A percentile compares a stretch with the other conserved stretches of the same genome.
These are phyloP conservation scores for Syrista parreyssii DNA, from an alignment of 2,888 invertebrate species.

Conservation along the genomic window DNA sequence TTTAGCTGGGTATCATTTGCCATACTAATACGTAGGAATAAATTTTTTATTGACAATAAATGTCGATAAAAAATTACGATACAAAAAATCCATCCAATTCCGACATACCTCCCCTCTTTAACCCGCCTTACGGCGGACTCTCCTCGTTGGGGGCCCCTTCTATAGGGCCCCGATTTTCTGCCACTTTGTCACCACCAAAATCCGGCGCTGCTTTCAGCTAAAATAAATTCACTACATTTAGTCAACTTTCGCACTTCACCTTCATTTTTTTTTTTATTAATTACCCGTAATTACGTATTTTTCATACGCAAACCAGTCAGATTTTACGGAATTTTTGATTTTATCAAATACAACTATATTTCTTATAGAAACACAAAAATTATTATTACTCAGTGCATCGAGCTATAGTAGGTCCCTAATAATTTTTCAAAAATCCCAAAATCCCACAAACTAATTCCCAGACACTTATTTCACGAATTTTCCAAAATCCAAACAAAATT, in stretches of 20 bases:
- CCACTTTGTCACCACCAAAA: conserved; percentile 51
- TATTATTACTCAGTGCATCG: background rate
- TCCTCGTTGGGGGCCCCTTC: conserved; percentile 55
- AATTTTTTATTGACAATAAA: background rate
- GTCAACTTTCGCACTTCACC: background rate
- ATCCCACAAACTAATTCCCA: background rate
- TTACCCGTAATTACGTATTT: background rate
- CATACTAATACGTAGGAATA: background rate
- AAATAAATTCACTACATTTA: conserved; percentile 23
- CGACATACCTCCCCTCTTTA: background rate
- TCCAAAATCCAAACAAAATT: background rate
- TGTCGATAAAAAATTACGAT: background rate
- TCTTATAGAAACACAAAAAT: background rate
- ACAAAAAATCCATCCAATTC: background rate
- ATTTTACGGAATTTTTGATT: background rate
- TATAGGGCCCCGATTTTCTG: conserved; percentile 54
- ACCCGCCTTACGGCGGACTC: conserved; percentile 58
- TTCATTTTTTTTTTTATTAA: background rate
- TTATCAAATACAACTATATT: background rate
- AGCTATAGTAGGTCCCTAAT: background rate
- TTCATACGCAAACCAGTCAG: background rate
- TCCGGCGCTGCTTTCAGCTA: conserved; percentile 61
- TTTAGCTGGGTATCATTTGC: background rate
- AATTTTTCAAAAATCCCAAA: background rate
- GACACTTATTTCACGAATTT: too few species aligned